A percentile compares a stretch with the other conserved stretches of the same genome.
Conservation (phyloP, 2,888 invertebrate species). For the Brachyptera risi region DNA sequence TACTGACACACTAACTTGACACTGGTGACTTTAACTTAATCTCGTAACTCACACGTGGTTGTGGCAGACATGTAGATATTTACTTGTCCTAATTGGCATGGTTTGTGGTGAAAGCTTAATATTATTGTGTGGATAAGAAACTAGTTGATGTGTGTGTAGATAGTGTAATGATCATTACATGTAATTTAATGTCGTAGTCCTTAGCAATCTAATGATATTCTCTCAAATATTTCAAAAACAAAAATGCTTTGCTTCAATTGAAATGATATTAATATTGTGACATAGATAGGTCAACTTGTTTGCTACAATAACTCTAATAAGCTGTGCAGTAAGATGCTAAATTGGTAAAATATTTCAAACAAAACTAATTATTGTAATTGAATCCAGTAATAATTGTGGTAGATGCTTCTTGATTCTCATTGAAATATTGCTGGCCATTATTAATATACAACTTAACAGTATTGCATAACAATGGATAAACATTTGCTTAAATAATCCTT, state of each 20-base stretch:
- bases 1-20: too few species aligned
- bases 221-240: neutral
- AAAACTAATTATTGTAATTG: neutral
- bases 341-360: neutral
- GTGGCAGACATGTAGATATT: neutral
- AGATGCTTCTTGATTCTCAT: too few species aligned
- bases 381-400: too few species aligned
- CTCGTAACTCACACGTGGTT: neutral
- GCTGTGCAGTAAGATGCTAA: too few species aligned
- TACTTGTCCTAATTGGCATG: neutral
- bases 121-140: neutral
- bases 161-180: neutral
- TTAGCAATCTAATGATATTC: too few species aligned
- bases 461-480: too few species aligned
- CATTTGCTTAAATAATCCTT: too few species aligned
- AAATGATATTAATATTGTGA: neutral
- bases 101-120: neutral
- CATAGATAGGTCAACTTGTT: neutral
- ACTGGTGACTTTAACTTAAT: too few species aligned
- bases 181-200: too few species aligned
- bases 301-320: neutral
- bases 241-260: neutral
- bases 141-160: neutral
- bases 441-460: too few species aligned
- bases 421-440: too few species aligned